Conservation (phyloP, 2,113 vertebrate genomes). For the Percopsis transmontana region DNA sequence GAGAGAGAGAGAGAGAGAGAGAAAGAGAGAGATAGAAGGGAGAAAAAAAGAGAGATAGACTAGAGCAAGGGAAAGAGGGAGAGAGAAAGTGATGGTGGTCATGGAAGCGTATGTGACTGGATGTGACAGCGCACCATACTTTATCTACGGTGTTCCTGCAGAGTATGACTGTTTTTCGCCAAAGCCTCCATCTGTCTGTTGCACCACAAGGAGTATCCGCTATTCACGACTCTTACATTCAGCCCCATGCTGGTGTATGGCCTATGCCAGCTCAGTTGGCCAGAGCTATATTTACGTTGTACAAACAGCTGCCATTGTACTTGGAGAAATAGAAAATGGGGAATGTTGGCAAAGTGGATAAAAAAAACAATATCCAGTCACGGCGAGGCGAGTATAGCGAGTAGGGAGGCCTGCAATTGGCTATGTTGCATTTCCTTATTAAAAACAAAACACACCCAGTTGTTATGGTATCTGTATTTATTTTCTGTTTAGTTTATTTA, state of each 20-base stretch:
- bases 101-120: slow-evolving; percentile 64
- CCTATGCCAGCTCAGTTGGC: slow-evolving; percentile 69
- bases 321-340: slow-evolving; percentile 22
- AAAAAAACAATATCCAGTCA: background rate
- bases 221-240: slow-evolving; percentile 51
- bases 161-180: slow-evolving; percentile 55
- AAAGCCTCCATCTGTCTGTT: slow-evolving; percentile 76
- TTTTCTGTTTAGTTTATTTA: slow-evolving; percentile 33
- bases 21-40: background rate
- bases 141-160: slow-evolving; percentile 68
- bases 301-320: slow-evolving; percentile 75
- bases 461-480: slow-evolving; percentile 33
- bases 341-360: slow-evolving; percentile 25
- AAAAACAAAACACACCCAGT: slow-evolving; percentile 3
- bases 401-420: background rate
- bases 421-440: background rate
- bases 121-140: slow-evolving; percentile 78
- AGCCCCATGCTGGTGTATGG: slow-evolving; percentile 56
- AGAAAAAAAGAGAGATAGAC: background rate
- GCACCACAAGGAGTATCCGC: slow-evolving; percentile 64
- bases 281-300: slow-evolving; percentile 83
- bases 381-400: background rate
- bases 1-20: slow-evolving; percentile 3
- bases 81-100: slow-evolving; percentile 23
- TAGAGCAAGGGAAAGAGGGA: background rate